Percentiles rank a stretch among this genome's conserved stretches.
phyloP scores from a whole-genome alignment of 53 echinoderm and acorn worm species.

The Henricia sp. region DNA sequence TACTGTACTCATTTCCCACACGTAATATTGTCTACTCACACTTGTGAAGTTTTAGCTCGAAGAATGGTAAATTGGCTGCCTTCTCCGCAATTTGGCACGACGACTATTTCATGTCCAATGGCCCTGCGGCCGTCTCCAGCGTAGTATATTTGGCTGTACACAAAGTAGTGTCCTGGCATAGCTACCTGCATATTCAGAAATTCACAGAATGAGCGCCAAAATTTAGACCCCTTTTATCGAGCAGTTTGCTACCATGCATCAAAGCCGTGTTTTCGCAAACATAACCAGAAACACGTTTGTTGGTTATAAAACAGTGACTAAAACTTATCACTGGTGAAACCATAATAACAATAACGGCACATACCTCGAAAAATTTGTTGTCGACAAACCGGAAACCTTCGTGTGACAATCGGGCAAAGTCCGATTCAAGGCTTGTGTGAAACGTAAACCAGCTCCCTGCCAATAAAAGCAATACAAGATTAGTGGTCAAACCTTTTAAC shows the following conservation, averaged over 20 bases:
- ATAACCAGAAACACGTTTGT: too few species aligned
- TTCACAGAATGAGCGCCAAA: neutral
- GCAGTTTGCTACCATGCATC: too few species aligned
- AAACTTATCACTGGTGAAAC: too few species aligned
- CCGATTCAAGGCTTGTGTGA: slow-evolving; percentile 24
- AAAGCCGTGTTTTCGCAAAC: too few species aligned
- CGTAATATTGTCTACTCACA: too few species aligned
- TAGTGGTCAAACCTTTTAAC: too few species aligned
- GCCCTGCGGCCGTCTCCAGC: neutral
- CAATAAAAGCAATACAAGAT: neutral
- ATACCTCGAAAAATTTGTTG: slow-evolving; percentile 50
- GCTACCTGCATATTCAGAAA: slow-evolving; percentile 17
- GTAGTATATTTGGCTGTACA: slow-evolving; percentile 57
- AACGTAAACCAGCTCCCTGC: slow-evolving; percentile 59
- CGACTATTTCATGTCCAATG: slow-evolving; percentile 46
- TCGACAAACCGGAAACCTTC: slow-evolving; percentile 34
- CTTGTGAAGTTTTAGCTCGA: neutral
- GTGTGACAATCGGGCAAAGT: slow-evolving; percentile 5
- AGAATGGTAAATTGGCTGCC: slow-evolving; percentile 24
- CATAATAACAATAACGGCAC: neutral
- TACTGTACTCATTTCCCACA: too few species aligned
- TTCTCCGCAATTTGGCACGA: slow-evolving; percentile 38
- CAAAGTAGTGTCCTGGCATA: slow-evolving; percentile 56
- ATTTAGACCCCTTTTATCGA: too few species aligned
- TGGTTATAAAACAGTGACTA: too few species aligned